Conservation (phyloP, 2,797 vertebrate species). For the Yasuhikotakia modesta region DNA sequence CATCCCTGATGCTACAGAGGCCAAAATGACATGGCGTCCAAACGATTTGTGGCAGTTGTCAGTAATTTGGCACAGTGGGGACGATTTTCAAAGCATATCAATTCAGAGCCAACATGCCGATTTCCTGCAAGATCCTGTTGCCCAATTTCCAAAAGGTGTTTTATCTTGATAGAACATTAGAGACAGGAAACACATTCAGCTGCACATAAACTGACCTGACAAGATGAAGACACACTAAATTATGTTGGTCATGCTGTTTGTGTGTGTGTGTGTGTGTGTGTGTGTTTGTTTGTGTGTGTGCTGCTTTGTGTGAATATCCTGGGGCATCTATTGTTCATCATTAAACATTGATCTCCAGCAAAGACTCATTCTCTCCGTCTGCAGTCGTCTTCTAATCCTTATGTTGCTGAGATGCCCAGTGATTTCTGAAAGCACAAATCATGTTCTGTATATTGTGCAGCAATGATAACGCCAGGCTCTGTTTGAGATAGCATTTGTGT, state of each 20-base stretch:
- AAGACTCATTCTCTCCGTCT: constrained; percentile 2
- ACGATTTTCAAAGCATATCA: neutral
- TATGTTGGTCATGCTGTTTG: constrained; percentile 11
- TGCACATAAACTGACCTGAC: constrained; percentile 29
- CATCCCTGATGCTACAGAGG: neutral
- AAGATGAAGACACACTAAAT: constrained; percentile 3
- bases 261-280: constrained; percentile 2
- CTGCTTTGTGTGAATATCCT: neutral
- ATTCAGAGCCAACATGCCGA: neutral
- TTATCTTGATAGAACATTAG: constrained; percentile 8
- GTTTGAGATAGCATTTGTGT: constrained; percentile 10
- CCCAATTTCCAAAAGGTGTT: constrained; percentile 14
- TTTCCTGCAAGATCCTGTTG: neutral
- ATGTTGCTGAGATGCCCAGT: neutral
- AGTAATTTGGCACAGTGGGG: neutral
- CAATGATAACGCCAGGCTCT: neutral
- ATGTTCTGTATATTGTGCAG: neutral
- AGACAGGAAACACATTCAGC: constrained; percentile 20
- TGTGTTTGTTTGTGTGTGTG: no score
- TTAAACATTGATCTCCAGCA: constrained; percentile 24
- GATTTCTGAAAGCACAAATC: neutral
- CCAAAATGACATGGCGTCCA: neutral
- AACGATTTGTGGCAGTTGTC: neutral
- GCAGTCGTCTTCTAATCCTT: neutral
- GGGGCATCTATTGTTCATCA: constrained; percentile 7